These are phyloP conservation scores for Zoroaster sp. DNA, from an alignment of 53 echinoderm and acorn worm species.

Conservation along the genomic window DNA sequence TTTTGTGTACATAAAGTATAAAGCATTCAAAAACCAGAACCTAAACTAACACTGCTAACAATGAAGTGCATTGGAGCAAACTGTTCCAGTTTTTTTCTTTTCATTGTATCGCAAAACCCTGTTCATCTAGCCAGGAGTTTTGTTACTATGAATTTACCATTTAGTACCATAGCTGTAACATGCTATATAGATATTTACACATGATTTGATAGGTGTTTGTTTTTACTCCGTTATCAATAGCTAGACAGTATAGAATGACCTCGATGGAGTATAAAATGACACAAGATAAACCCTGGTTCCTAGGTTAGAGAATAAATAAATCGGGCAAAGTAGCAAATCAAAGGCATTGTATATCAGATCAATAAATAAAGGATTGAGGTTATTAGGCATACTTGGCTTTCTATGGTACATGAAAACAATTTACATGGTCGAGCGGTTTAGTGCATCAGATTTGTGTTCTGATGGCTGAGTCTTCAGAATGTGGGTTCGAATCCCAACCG, in stretches of 20 bases:
- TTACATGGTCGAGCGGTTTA: too few species aligned
- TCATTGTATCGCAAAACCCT: not conserved
- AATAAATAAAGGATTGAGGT: too few species aligned
- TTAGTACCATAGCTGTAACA: not conserved
- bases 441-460: too few species aligned
- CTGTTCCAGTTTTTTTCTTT: not conserved
- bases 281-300: not conserved
- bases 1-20: not conserved
- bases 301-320: not conserved
- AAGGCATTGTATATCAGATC: not conserved
- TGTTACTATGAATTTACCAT: not conserved
- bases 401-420: too few species aligned
- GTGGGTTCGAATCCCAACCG: too few species aligned
- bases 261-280: not conserved
- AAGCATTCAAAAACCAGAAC: not conserved
- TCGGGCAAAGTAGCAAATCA: slow-evolving; percentile 20
- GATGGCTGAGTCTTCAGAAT: too few species aligned
- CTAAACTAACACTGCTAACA: not conserved
- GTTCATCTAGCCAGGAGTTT: not conserved
- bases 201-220: not conserved
- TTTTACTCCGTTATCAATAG: not conserved
- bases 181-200: slow-evolving; percentile 24
- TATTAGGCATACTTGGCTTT: too few species aligned
- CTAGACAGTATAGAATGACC: not conserved
- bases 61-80: not conserved